Conservation (phyloP, 2,888 invertebrate species). For the Flexamia atlantica region DNA sequence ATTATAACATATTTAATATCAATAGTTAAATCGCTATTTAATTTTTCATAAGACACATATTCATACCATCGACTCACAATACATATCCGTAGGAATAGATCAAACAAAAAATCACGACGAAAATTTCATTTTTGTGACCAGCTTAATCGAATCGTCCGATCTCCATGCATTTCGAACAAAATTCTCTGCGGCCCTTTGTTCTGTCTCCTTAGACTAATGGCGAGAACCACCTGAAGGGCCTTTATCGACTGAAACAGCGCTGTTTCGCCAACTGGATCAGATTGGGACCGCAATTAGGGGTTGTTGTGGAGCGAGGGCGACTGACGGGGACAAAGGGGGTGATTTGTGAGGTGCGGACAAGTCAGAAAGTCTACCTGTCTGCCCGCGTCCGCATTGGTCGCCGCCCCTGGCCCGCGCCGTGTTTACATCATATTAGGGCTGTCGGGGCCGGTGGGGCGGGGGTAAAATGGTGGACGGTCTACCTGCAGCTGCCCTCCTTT, state of each 20-base stretch:
- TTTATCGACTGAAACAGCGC: not conserved
- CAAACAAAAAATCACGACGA: too few species aligned
- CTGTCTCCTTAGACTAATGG: not conserved
- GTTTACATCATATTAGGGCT: slow-evolving; percentile 54
- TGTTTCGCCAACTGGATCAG: not conserved
- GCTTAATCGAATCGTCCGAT: too few species aligned
- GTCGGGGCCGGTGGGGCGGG: slow-evolving; percentile 34
- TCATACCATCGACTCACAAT: too few species aligned
- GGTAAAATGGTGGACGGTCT: slow-evolving; percentile 46
- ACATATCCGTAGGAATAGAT: too few species aligned
- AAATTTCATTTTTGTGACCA: too few species aligned
- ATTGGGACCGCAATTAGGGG: slow-evolving; percentile 46
- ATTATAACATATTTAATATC: too few species aligned
- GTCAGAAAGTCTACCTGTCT: slow-evolving; percentile 46
- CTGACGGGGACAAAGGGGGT: slow-evolving; percentile 38
- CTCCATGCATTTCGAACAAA: too few species aligned
- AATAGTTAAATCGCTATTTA: too few species aligned
- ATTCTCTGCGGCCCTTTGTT: not conserved
- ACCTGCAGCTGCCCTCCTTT: slow-evolving; percentile 26
- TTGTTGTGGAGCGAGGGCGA: slow-evolving; percentile 34
- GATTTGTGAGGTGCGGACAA: slow-evolving; percentile 58
- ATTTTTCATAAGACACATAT: too few species aligned
- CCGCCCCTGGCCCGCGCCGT: not conserved
- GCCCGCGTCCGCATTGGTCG: too few species aligned
- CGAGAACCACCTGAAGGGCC: not conserved